phyloP scores from a whole-genome alignment of 2,113 vertebrate genomes.

The Oophaga pumilio region DNA sequence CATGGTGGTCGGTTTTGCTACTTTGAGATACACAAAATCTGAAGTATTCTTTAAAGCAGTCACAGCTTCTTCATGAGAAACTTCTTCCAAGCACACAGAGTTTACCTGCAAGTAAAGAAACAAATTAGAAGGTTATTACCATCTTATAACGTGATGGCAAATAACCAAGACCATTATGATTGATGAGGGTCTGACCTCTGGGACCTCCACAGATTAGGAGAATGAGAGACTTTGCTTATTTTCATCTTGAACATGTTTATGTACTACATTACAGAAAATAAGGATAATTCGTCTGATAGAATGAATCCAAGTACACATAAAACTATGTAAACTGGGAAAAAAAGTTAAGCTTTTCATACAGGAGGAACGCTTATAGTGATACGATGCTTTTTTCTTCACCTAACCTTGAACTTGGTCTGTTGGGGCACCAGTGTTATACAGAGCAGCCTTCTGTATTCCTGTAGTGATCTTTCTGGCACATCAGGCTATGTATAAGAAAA shows the following conservation, averaged over 20 bases:
- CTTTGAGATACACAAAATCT: conserved; percentile 94
- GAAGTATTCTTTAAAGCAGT: conserved; percentile 98
- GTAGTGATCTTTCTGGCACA: not conserved
- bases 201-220: no score
- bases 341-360: no score
- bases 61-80: conserved; percentile 97
- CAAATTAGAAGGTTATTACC: no score
- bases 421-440: not conserved
- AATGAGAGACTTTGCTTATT: no score
- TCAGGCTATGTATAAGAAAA: not conserved
- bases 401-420: conserved; percentile 4
- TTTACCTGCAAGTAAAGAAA: conserved; percentile 81
- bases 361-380: not conserved
- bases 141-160: no score
- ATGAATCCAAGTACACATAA: not conserved
- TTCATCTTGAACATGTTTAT: no score
- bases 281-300: no score
- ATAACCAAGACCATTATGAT: no score
- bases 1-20: conserved; percentile 95
- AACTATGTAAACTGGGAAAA: not conserved
- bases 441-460: not conserved
- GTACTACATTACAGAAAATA: not conserved
- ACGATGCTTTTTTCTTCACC: not conserved
- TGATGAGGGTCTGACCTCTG: no score
- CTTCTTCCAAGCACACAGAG: conserved; percentile 91